These are phyloP conservation scores for Liasis olivaceus DNA, from an alignment of 2,797 vertebrate species.

Conservation along the genomic window DNA sequence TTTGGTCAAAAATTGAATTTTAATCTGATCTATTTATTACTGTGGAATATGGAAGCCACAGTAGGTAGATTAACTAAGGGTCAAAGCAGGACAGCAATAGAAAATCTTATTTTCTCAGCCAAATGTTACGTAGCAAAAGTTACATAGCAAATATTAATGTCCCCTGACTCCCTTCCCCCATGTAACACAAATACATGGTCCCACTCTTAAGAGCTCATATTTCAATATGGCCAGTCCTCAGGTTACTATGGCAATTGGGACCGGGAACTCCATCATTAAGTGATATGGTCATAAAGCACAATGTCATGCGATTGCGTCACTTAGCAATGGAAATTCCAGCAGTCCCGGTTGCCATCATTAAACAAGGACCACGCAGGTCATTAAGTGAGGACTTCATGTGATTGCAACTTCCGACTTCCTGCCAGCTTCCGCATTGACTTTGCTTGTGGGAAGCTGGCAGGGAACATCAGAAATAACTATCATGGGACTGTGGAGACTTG, in stretches of 20 bases:
- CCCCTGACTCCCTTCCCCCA: not conserved
- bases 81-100: slow-evolving; percentile 5
- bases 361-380: not conserved
- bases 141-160: not conserved
- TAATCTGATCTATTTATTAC: slow-evolving; percentile 18
- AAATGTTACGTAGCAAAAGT: too few species aligned
- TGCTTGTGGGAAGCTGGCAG: not conserved
- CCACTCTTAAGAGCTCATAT: not conserved
- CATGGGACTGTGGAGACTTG: not conserved
- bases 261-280: not conserved
- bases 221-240: not conserved
- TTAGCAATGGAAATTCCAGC: not conserved
- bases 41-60: not conserved
- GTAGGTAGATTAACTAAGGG: slow-evolving; percentile 11
- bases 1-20: slow-evolving; percentile 20
- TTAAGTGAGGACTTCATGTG: not conserved
- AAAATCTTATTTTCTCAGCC: not conserved
- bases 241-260: not conserved
- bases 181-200: not conserved
- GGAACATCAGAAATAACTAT: not conserved
- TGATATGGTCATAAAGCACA: not conserved
- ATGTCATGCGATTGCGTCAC: not conserved
- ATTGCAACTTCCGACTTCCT: not conserved
- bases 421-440: not conserved
- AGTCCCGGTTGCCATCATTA: not conserved